Evolutionary conservation across 2,888 invertebrate genomes (phyloP).

Genomic region (Leucoptera coffeella): DNA sequence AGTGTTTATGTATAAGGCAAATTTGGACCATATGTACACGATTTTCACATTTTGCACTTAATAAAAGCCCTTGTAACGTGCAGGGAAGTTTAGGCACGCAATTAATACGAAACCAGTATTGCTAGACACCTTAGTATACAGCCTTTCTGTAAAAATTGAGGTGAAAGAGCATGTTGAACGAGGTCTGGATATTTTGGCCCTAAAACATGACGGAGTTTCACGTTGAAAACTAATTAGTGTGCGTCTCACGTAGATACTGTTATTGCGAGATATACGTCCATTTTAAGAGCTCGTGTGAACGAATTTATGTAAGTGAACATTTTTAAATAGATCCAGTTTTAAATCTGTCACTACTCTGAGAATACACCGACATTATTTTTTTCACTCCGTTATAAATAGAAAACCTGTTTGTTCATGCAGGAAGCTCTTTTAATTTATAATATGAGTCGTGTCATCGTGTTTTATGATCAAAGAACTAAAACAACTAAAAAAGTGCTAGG

Average conservation of each 20-base stretch:
- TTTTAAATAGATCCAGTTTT: too few relatives aligned
- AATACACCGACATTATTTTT: too few relatives aligned
- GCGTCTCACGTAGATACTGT: conserved; percentile 22
- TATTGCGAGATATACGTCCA: background rate
- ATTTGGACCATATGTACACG: conserved; percentile 31
- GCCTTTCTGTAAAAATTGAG: conserved; percentile 9
- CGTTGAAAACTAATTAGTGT: conserved; percentile 50
- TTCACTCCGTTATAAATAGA: too few relatives aligned
- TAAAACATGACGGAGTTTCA: conserved; percentile 34
- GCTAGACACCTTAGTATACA: conserved; percentile 14
- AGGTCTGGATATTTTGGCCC: conserved; percentile 26
- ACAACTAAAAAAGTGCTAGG: too few relatives aligned
- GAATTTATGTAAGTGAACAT: too few relatives aligned
- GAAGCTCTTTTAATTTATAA: too few relatives aligned
- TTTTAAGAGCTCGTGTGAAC: background rate
- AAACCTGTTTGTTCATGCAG: too few relatives aligned
- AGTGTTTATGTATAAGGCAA: conserved; percentile 8
- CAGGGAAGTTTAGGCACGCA: conserved; percentile 46
- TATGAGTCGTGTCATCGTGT: too few relatives aligned
- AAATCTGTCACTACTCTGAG: too few relatives aligned
- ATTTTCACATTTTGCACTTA: conserved; percentile 33
- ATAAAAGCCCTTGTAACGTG: conserved; percentile 48
- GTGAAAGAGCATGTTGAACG: conserved; percentile 17
- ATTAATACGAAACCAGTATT: conserved; percentile 32
- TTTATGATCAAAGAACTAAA: too few relatives aligned